Conservation (phyloP, 2,888 invertebrate species). For the Orthosia cruda region DNA sequence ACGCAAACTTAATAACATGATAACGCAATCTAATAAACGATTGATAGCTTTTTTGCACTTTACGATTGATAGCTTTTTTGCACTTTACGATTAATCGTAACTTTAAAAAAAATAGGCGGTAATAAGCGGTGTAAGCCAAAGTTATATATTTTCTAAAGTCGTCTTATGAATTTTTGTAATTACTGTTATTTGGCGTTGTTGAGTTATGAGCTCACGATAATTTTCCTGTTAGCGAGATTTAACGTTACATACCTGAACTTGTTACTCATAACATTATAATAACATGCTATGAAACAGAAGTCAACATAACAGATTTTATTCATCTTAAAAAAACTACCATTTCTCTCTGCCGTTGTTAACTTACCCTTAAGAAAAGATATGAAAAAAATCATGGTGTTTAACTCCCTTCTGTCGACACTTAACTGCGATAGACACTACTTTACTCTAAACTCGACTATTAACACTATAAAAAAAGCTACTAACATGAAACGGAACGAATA, state of each 20-base stretch:
- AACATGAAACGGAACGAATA: slow-evolving; percentile 29
- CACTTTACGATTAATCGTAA: slow-evolving; percentile 48
- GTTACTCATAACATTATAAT: slow-evolving; percentile 16
- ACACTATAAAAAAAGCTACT: slow-evolving; percentile 52
- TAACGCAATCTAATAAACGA: slow-evolving; percentile 53
- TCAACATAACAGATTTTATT: background rate
- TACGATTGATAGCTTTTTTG: slow-evolving; percentile 59
- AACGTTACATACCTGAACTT: slow-evolving; percentile 30
- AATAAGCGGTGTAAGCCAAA: slow-evolving; percentile 35
- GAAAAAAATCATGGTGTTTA: slow-evolving; percentile 65
- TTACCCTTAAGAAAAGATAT: slow-evolving; percentile 62
- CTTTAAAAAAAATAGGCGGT: slow-evolving; percentile 38
- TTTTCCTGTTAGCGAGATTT: slow-evolving; percentile 41
- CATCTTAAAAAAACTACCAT: background rate
- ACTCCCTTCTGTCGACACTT: slow-evolving; percentile 64
- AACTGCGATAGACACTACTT: slow-evolving; percentile 59
- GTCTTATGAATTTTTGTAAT: slow-evolving; percentile 49
- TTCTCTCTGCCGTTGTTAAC: background rate
- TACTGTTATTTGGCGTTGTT: slow-evolving; percentile 51
- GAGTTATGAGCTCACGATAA: slow-evolving; percentile 50
- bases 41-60: slow-evolving; percentile 63
- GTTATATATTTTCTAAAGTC: slow-evolving; percentile 40
- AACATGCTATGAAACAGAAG: background rate
- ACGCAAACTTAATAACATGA: slow-evolving; percentile 42
- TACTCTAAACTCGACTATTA: slow-evolving; percentile 55